Evolutionary conservation across 1,140 invertebrate species (phyloP), one percentile per base, ranked within the genome.

Genomic region (Brachionus paranguensis): DNA sequence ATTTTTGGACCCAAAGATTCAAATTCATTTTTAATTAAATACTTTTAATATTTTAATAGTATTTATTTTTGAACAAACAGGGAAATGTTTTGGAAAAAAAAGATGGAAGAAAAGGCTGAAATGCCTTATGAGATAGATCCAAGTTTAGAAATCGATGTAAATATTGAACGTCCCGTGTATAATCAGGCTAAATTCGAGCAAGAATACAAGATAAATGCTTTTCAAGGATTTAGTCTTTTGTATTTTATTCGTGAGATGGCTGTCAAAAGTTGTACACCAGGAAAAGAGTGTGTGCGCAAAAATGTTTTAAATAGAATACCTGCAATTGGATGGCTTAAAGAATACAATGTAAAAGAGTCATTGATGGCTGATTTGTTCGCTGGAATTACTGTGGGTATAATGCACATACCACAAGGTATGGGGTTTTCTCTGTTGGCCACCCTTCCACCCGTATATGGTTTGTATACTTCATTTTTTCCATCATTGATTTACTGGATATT

Each of bases 401-500:
- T 91, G 84, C 89, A 90, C 79, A 89, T 91, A 72, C 90, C 91
- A 11, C 90, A 91, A 86, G 89, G 90, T 50, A 88, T 97, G 93
- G 95, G 95, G 0, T 98, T 97, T 90, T 94, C 94, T 6, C 89
- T 97, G 70, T 88, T 98, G 60, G 95, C 94, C 0, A 93, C 93
- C 84, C 92, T 97, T 1, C 93, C 94, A 0, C 94, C 96, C 0
- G 93, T 97, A 33, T 92, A 93, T 79, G 96, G 96, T 5, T 92
- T 98, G 2, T 97, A 97, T 88, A 96, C 96, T 92, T 95, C 95
- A 0, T 95, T 98, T 86, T 96, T 97, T 89, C 95, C 96, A 2
- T 93, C 95, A 0, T 88, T 98, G 0, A 90, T 96, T 5, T 98
- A 98, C 88, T 92, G 94, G 78, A 89, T 98, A 60, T 92, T 98